Evolutionary conservation across 2,113 vertebrate genomes (phyloP).

Genomic region (Hystrix brachyura): DNA sequence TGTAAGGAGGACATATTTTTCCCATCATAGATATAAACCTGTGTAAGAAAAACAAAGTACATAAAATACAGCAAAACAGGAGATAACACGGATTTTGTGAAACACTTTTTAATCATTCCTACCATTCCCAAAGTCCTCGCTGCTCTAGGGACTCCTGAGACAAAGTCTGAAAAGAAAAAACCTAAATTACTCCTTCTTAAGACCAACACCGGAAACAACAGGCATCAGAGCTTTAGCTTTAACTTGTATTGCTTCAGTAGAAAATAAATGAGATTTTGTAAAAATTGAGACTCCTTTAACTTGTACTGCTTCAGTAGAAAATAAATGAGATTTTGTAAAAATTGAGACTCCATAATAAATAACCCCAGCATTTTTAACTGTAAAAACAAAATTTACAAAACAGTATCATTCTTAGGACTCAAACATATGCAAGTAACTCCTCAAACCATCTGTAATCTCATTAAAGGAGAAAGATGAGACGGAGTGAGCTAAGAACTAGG

Average conservation of each 20-base stretch:
- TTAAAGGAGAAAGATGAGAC: background rate
- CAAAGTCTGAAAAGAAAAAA: conserved; percentile 91
- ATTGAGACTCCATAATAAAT: background rate
- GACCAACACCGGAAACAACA: background rate
- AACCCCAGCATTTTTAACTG: background rate
- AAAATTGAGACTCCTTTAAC: background rate
- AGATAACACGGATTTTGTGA: background rate
- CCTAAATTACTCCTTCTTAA: conserved; percentile 22
- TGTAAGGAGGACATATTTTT: conserved; percentile 94
- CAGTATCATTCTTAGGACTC: background rate
- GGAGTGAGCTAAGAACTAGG: background rate
- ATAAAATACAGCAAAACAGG: background rate
- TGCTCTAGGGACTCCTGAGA: conserved; percentile 97
- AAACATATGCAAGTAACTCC: background rate
- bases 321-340: background rate
- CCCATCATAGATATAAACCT: conserved; percentile 98
- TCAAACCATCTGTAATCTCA: background rate
- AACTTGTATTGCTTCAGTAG: background rate
- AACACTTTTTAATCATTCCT: conserved; percentile 79
- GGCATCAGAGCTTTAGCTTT: background rate
- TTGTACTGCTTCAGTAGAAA: background rate
- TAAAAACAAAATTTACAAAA: conserved; percentile 34
- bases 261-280: background rate
- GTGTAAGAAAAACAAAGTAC: conserved; percentile 58
- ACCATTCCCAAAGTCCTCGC: conserved; percentile 97